A percentile compares a stretch with the other conserved stretches of the same genome.
Evolutionary conservation across 2,113 vertebrate genomes (phyloP).

Genomic region (Ornithorhynchus anatinus): DNA sequence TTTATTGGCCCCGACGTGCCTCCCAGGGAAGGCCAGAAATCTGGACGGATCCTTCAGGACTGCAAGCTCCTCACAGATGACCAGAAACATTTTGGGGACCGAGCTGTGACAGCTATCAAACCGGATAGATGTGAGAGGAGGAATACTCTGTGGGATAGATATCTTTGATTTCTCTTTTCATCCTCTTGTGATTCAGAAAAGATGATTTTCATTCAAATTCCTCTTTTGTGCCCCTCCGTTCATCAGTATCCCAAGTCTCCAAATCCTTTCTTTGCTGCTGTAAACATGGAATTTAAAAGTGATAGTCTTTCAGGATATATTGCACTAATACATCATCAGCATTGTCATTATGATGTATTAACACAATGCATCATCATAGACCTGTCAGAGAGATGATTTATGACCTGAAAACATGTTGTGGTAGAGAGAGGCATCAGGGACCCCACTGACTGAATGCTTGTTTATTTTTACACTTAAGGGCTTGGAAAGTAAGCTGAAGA

Average conservation of each 20-base stretch:
- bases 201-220: conserved; percentile 26
- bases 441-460: conserved; percentile 57
- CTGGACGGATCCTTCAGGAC: neutral
- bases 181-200: conserved; percentile 34
- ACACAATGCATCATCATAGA: conserved; percentile 71
- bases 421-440: conserved; percentile 50
- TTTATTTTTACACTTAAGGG: conserved; percentile 72
- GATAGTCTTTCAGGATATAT: conserved; percentile 67
- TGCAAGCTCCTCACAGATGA: neutral
- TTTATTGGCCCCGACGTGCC: neutral
- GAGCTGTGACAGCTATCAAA: too few relatives aligned
- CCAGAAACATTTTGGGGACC: neutral
- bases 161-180: conserved; percentile 23
- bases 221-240: conserved; percentile 1
- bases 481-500: conserved; percentile 60
- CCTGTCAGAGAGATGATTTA: conserved; percentile 70
- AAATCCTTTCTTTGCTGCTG: conserved; percentile 35
- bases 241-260: conserved; percentile 27
- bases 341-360: conserved; percentile 75
- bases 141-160: neutral
- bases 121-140: neutral
- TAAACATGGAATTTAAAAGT: conserved; percentile 59
- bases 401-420: conserved; percentile 56
- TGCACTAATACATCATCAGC: conserved; percentile 61
- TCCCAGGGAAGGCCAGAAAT: neutral